Base-by-base conservation (phyloP, 2,113 vertebrate species). In the Nicator chloris region DNA sequence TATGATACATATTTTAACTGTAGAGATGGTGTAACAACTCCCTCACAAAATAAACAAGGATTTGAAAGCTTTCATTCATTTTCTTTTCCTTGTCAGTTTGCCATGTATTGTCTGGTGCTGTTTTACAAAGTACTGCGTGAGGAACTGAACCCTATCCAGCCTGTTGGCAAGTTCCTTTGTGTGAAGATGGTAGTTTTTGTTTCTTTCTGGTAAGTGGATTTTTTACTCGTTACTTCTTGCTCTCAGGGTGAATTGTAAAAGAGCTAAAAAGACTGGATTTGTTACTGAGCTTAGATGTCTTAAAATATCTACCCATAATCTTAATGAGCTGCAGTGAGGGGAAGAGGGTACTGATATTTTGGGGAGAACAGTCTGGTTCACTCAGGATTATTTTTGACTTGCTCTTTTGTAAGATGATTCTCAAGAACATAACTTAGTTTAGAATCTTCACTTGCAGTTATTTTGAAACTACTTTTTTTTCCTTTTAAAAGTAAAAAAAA, bases 101-200 rank as follows among this genome's bases (percentile, higher is more conserved):
- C 99, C 76, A 99, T 99, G 99, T 99, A 99, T 96, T 99, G 99
- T 95, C 98, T 99, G 89, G 98, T 99, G 96, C 98, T 99, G 69
- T 99, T 99, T 97, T 99, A 99, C 96, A 98, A 98, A 96, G 98
- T 99, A 15, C 97, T 99, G 6, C 98, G 98, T 91, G 99, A 99
- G 78, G 99, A 99, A 86, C 97, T 99, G 70, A 98, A 98, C 91
- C 99, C 99, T 33, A 99, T 99, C 96, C 99, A 98, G 90, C 99
- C 99, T 60, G 99, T 99, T 82, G 99, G 99, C 82, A 99, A 99
- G 95, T 99, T 99, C 96, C 98, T 99, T 6, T 99, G 99, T 94
- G 99, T 99, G 95, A 99, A 99, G 97, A 98, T 99, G 97, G 99
- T 99, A 31, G 99, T 99, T 80, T 99, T 99, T 89, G 99, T 99